Evolutionary conservation across 1,140 invertebrate species (phyloP).

Genomic region (Drosophila pseudoobscura): DNA sequence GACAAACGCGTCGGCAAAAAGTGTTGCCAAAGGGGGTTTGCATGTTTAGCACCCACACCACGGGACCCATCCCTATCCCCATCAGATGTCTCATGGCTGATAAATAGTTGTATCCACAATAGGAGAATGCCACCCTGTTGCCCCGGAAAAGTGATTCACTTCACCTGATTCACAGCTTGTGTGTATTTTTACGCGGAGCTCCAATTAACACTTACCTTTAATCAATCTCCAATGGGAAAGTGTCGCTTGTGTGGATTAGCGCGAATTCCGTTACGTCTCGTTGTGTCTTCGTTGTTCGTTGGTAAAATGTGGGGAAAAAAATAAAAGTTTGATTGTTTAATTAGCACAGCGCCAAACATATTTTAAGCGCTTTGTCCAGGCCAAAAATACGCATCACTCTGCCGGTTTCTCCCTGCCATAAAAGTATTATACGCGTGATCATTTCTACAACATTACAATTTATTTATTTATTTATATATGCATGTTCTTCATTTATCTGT

Average conservation of each 20-base stretch:
- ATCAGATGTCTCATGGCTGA: slow-evolving; percentile 22
- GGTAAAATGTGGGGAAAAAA: slow-evolving; percentile 1
- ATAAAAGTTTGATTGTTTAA: slow-evolving; percentile 49
- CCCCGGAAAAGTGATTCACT: slow-evolving; percentile 41
- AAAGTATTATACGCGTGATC: slow-evolving; percentile 21
- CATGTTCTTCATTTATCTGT: slow-evolving; percentile 20
- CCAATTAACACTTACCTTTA: slow-evolving; percentile 71
- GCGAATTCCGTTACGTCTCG: slow-evolving; percentile 37
- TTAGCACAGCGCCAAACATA: slow-evolving; percentile 51
- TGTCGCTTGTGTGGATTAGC: slow-evolving; percentile 46
- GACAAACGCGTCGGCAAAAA: slow-evolving; percentile 76
- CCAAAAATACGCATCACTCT: slow-evolving; percentile 40
- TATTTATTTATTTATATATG: slow-evolving; percentile 20
- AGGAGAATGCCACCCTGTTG: slow-evolving; percentile 12
- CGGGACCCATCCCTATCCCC: neutral
- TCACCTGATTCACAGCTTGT: slow-evolving; percentile 25
- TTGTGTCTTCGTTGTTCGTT: slow-evolving; percentile 8
- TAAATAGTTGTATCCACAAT: slow-evolving; percentile 40
- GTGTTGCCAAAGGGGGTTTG: slow-evolving; percentile 55
- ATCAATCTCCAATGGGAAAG: slow-evolving; percentile 42
- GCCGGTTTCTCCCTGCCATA: slow-evolving; percentile 13
- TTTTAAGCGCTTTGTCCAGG: slow-evolving; percentile 19
- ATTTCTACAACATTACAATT: slow-evolving; percentile 20
- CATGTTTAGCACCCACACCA: slow-evolving; percentile 55
- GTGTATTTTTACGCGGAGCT: slow-evolving; percentile 14